Conservation (phyloP, 2,113 vertebrate genomes). For the Melozone crissalis region DNA sequence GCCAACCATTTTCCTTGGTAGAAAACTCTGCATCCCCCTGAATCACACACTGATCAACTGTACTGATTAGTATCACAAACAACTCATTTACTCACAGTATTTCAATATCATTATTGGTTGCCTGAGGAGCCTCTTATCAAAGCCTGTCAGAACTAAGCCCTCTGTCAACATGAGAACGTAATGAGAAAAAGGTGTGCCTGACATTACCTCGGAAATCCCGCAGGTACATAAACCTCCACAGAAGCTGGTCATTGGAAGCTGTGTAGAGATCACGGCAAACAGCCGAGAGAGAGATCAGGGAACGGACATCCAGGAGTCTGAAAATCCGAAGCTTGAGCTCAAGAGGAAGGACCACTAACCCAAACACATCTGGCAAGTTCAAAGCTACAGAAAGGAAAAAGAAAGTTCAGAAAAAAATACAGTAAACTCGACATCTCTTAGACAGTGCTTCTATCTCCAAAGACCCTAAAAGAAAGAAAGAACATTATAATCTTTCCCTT, state of each 20-base stretch:
- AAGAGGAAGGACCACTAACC: slow-evolving; percentile 85
- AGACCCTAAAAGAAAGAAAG: background rate
- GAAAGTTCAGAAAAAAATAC: background rate
- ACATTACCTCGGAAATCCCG: slow-evolving; percentile 86
- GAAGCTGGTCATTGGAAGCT: slow-evolving; percentile 79
- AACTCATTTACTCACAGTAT: background rate
- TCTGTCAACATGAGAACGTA: background rate
- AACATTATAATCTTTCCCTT: background rate
- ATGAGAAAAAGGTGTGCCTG: background rate
- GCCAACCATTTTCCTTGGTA: background rate
- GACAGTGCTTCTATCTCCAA: background rate
- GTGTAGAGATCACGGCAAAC: slow-evolving; percentile 80
- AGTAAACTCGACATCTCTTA: background rate
- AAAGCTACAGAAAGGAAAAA: slow-evolving; percentile 76
- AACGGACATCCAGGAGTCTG: slow-evolving; percentile 84
- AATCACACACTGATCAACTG: background rate
- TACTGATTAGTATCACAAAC: background rate
- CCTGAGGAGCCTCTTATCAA: background rate
- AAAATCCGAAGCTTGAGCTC: slow-evolving; percentile 91
- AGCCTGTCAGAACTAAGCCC: background rate
- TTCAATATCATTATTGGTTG: background rate
- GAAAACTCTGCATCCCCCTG: background rate
- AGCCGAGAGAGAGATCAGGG: slow-evolving; percentile 81
- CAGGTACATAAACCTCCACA: slow-evolving; percentile 90
- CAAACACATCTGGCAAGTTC: slow-evolving; percentile 90